Percentiles rank a stretch among this genome's conserved stretches.
phyloP scores from a whole-genome alignment of 1,140 invertebrate species.

The Aradophagus sp. region DNA sequence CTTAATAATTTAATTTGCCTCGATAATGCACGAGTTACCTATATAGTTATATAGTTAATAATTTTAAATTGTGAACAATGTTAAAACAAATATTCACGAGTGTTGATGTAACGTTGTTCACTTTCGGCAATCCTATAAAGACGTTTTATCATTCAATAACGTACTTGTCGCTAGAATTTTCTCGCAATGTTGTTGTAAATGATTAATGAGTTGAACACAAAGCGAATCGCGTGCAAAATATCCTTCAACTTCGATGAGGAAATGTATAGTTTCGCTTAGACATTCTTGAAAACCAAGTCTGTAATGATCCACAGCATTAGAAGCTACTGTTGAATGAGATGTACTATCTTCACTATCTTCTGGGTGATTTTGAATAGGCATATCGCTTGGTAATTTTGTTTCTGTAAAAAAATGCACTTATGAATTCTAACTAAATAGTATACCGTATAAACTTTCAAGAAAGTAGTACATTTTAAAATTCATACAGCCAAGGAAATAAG shows the following conservation, averaged over 20 bases:
- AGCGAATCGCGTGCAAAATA: constrained; percentile 85
- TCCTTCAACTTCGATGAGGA: constrained; percentile 90
- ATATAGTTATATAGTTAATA: no score
- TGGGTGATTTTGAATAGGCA: constrained; percentile 65
- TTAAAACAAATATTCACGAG: no score
- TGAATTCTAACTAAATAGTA: no score
- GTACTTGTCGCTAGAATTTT: constrained; percentile 78
- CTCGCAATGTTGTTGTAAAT: constrained; percentile 89
- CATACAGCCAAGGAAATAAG: no score
- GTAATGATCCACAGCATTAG: constrained; percentile 78
- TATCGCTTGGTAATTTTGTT: constrained; percentile 65
- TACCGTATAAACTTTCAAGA: no score
- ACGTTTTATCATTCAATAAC: no score
- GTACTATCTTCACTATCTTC: constrained; percentile 74
- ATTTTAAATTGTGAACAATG: no score
- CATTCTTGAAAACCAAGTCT: constrained; percentile 91
- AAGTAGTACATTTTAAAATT: no score
- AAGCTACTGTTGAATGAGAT: constrained; percentile 62
- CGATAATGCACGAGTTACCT: no score
- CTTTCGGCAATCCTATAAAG: no score
- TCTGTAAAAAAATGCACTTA: constrained; percentile 66
- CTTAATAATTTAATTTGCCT: no score
- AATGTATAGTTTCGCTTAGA: constrained; percentile 90
- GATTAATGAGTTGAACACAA: constrained; percentile 86
- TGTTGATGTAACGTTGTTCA: no score